Evolutionary conservation across 2,888 invertebrate genomes (phyloP), one percentile per base, ranked within the genome.

Genomic region (Melanotus villosus): DNA sequence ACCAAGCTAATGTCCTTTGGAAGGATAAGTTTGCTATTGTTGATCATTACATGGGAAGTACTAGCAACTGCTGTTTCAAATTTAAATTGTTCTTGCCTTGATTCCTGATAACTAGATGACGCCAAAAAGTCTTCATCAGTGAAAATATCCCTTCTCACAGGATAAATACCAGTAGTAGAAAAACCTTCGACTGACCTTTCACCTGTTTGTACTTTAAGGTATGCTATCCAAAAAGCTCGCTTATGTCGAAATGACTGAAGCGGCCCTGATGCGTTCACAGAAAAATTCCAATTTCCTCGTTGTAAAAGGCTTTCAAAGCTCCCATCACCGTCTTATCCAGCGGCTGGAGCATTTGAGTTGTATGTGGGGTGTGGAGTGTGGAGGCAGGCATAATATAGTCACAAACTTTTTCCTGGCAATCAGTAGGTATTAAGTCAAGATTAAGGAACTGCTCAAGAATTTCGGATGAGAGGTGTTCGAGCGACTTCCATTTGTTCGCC

Each of bases 121-220:
- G 26, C 26, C 26, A 26, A 26, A 7, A 26, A 26, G 26, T 32
- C 9, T 32, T 32, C 9, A n/a, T 32, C 4, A 5, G 32, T 9
- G 32, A 32, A 32, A 32, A 32, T 32, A 1, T 32, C 9, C 9
- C 9, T 32, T 2, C 9, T 32, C 2, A 32, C 32, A 5, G 32
- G 32, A 32, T 5, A 32, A 9, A 32, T 2, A 9, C 32, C 32
- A 2, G 32, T 32, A 5, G 3, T 2, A 5, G 4, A 1, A 32
- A 41, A 41, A 9, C 21, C 50, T 18, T 41, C n/a, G 21, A 68
- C 65, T 9, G 72, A 71, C 9, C 64, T 72, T 43, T 36, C 41
- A 12, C 54, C 34, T n/a, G 68, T 73, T 10, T 71, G 73, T 41
- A 64, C 56, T 70, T 74, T 67, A n/a, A n/a, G n/a, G n/a, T n/a